Evolutionary conservation across 2,113 vertebrate genomes (phyloP), one percentile per base, ranked within the genome.

Genomic region (Clinocottus analis): DNA sequence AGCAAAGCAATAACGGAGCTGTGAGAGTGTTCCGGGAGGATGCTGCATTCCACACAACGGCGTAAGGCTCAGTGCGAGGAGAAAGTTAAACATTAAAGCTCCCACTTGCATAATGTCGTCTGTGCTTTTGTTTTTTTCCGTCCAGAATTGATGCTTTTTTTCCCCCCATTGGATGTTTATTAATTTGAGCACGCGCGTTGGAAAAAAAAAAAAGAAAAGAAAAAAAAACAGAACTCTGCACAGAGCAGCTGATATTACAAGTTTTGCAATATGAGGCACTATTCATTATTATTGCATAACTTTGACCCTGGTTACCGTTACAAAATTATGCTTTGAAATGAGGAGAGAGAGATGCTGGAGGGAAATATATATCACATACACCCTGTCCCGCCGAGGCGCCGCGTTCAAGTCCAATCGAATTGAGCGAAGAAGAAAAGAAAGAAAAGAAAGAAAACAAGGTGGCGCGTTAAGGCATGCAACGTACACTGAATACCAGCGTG

Each of bases 251-350:
- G 75, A 85, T 86, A 78, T 93, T 91, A 90, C 86, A 88, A 84
- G 83, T 89, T 25, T 90, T 91, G 91, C 91, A 89, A 85, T 90
- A 88, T 87, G 93, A 95, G 95, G 94, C 95, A 95, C 95, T 95
- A 92, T 84, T 94, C 67, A 92, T 94, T 89, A 90, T 91, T 95
- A 95, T 95, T 95, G 95, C 95, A 95, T 95, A 95, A 95, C 94
- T 94, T 95, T 95, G 93, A 95, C 95, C 95, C 95, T 95, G 94
- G 93, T 95, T 91, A 84, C 94, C 94, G 86, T 94, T 93, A 93
- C 94, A 95, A 94, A 95, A 95, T 95, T 95, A 95, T 94, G 94
- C 93, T 90, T 89, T 37, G 89, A 91, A 94, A 89, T 53, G 83
- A 90, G 87, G 82, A 81, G 85, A 79, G 85, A 79, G 80, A 89